A percentile compares a stretch with the other conserved stretches of the same genome.
These are phyloP conservation scores for Misgurnus mizolepis DNA, from an alignment of 2,113 vertebrate genomes.

Conservation along the genomic window DNA sequence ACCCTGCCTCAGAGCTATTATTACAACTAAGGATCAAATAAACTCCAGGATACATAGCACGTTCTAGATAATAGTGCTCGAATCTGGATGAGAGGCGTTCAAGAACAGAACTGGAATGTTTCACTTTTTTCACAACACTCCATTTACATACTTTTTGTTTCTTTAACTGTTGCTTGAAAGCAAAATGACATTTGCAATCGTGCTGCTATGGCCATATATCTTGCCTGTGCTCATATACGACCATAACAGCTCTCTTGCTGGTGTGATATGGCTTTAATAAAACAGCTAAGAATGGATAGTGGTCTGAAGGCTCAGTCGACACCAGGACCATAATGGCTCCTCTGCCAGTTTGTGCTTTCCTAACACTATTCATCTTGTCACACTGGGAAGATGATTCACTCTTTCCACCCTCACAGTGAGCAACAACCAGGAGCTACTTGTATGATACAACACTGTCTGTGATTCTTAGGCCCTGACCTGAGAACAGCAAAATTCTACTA, in stretches of 20 bases:
- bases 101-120: too few relatives aligned
- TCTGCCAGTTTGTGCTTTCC: conserved; percentile 23
- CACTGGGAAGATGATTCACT: conserved; percentile 45
- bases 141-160: too few relatives aligned
- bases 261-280: conserved; percentile 7
- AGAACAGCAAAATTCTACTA: background rate
- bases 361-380: conserved; percentile 28
- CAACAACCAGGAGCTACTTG: conserved; percentile 16
- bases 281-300: background rate
- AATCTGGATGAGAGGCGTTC: too few relatives aligned
- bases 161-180: too few relatives aligned
- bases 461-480: conserved; percentile 12
- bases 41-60: background rate
- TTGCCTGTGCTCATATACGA: too few relatives aligned
- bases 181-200: too few relatives aligned
- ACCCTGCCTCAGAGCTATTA: conserved; percentile 15
- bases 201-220: too few relatives aligned
- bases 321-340: conserved; percentile 14
- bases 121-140: too few relatives aligned
- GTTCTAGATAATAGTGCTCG: too few relatives aligned
- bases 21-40: conserved; percentile 35
- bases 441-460: conserved; percentile 3
- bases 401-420: conserved; percentile 3
- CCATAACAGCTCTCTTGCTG: too few relatives aligned
- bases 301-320: background rate